These are phyloP conservation scores for Hippotragus niger DNA, from an alignment of 2,113 vertebrate species.

Conservation along the genomic window DNA sequence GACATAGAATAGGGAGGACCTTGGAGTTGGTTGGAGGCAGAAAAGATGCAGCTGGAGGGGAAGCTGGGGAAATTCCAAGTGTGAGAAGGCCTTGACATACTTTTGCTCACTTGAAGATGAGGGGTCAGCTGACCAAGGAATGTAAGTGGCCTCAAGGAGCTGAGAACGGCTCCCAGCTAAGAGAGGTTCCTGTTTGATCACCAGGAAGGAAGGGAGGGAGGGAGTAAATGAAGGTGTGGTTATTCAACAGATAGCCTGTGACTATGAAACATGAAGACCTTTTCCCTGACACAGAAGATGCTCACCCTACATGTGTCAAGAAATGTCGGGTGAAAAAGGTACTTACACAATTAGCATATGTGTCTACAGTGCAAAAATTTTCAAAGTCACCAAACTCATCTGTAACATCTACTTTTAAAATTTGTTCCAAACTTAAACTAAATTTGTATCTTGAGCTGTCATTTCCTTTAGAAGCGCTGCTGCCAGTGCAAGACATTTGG, in stretches of 20 bases:
- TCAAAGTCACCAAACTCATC: background rate
- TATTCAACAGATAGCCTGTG: background rate
- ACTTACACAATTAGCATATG: background rate
- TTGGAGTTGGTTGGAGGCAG: background rate
- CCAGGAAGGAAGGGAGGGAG: background rate
- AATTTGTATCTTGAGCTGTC: background rate
- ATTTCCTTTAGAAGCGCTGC: background rate
- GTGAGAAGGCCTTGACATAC: background rate
- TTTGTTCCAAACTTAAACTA: background rate
- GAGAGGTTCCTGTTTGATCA: background rate
- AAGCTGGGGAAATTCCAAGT: background rate
- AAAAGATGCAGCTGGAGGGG: background rate
- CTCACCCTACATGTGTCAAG: background rate
- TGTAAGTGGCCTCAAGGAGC: background rate
- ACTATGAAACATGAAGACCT: background rate
- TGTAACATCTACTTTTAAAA: background rate
- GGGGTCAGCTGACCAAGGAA: fast-evolving
- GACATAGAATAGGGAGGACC: background rate
- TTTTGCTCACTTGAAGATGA: background rate
- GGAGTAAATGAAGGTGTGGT: background rate
- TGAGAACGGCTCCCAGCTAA: background rate
- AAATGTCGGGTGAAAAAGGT: background rate
- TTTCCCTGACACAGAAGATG: background rate
- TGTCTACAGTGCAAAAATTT: background rate
- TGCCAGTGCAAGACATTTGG: background rate